A percentile compares a stretch with the other conserved stretches of the same genome.
Evolutionary conservation across 2,888 invertebrate species (phyloP).

Genomic region (Pandemis corylana): DNA sequence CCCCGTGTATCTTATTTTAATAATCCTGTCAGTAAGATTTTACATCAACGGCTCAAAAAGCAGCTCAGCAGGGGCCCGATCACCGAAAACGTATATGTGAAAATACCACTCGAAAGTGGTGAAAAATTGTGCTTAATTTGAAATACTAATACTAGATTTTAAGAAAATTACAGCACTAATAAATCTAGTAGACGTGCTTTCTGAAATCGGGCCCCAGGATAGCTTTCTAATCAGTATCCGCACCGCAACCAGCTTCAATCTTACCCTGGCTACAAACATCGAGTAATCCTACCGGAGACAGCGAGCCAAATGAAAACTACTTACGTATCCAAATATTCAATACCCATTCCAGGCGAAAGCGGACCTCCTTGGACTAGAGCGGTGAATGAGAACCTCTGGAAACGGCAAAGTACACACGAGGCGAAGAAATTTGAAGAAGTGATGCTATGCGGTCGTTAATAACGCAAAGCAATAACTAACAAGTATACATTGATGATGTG

Average conservation of each 20-base stretch:
- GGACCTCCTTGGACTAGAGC: slow-evolving; percentile 19
- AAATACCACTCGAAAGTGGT: no score
- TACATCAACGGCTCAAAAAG: no score
- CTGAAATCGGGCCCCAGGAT: neutral
- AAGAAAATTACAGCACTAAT: no score
- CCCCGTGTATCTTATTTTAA: no score
- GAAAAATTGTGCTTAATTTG: no score
- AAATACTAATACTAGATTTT: no score
- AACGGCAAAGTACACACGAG: neutral
- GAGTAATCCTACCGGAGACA: neutral
- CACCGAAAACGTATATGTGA: no score
- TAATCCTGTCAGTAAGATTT: no score
- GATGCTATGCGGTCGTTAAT: no score
- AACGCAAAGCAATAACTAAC: neutral
- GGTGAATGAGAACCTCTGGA: slow-evolving; percentile 25
- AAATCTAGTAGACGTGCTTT: no score
- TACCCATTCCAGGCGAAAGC: slow-evolving; percentile 38
- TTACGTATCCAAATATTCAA: slow-evolving; percentile 43
- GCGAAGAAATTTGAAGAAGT: neutral
- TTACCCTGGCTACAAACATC: neutral
- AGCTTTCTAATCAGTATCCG: neutral
- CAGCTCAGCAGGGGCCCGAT: no score
- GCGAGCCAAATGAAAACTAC: slow-evolving; percentile 35
- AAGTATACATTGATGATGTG: no score
- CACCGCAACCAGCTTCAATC: neutral